Evolutionary conservation across 2,888 invertebrate species (phyloP), one percentile per base, ranked within the genome.

Genomic region (Diaphora mendica): DNA sequence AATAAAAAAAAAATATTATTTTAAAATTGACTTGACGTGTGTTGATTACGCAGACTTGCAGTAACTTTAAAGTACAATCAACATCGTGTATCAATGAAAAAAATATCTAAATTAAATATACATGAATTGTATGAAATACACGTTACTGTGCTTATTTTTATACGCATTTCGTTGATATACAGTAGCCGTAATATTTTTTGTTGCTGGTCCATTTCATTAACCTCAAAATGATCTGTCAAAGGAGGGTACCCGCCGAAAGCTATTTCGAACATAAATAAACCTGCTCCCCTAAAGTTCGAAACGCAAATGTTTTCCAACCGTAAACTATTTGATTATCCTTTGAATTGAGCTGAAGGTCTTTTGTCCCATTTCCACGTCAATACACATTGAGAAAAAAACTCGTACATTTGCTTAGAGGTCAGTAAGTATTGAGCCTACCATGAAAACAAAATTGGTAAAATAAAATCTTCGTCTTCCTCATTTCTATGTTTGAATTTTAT

Each of bases 281-380:
- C 83, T 81, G 84, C 79, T 78, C 82, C 78, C 82, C 79, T 84
- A 86, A 87, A 84, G 87, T 85, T 87, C 86, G 82, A 83, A 86
- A 88, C 86, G 85, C 85, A 87, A 89, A 89, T 86, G 86, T 86
- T 87, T 86, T 84, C 83, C 87, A 85, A 90, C 89, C 91, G 89
- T 90, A 87, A 90, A 90, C 90, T 91, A 91, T 91, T 91, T 91
- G 91, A 91, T 91, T 92, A 91, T 91, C 91, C 91, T 89, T 89
- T 87, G 90, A 90, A 91, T 91, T 87, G 89, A 88, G 88, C 86
- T 86, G 84, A 87, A 90, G 87, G 89, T 85, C 86, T 85, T 87
- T 85, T 86, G 88, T 87, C 89, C 91, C 85, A 85, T 89, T 90
- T 91, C 86, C 88, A 89, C 88, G 85, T 88, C 89, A 91, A 85